Conservation (phyloP, 2,888 invertebrate species). For the Limnephilus lunatus region DNA sequence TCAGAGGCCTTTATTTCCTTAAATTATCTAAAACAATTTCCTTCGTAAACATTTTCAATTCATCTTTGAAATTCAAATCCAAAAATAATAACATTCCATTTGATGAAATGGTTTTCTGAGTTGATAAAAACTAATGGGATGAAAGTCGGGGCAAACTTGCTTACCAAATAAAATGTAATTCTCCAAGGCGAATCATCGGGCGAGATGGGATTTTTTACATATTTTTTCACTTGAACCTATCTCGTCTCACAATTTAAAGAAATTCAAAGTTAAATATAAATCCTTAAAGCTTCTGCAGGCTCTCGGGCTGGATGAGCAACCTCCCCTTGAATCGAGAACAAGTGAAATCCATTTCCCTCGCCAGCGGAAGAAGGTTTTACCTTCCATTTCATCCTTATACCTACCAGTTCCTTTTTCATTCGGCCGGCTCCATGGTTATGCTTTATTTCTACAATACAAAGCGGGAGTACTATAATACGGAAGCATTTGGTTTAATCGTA, state of each 20-base stretch:
- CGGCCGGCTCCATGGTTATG: constrained; percentile 6
- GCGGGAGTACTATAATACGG: not conserved
- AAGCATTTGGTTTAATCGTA: not conserved
- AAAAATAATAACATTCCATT: constrained; percentile 2
- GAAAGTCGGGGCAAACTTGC: constrained; percentile 25
- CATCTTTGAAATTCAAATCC: not conserved
- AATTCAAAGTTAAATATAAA: constrained; percentile 56
- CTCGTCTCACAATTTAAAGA: constrained; percentile 41
- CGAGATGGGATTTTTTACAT: not conserved
- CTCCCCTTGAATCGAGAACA: constrained; percentile 33
- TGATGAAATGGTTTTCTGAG: constrained; percentile 26
- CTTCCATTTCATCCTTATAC: constrained; percentile 47
- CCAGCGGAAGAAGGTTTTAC: constrained; percentile 37
- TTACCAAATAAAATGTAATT: constrained; percentile 38
- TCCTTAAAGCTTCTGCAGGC: constrained; percentile 39
- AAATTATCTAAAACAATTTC: not conserved
- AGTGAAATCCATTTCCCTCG: constrained; percentile 55
- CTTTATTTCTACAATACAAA: constrained; percentile 30
- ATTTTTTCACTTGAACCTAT: constrained; percentile 4
- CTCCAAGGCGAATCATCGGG: constrained; percentile 11
- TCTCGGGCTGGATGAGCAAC: constrained; percentile 24
- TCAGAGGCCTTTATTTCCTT: not conserved
- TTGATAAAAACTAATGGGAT: constrained; percentile 44
- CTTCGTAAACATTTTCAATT: not conserved
- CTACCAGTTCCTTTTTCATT: constrained; percentile 23